phyloP scores from a whole-genome alignment of 1,140 invertebrate genomes.

The Apis florea region DNA sequence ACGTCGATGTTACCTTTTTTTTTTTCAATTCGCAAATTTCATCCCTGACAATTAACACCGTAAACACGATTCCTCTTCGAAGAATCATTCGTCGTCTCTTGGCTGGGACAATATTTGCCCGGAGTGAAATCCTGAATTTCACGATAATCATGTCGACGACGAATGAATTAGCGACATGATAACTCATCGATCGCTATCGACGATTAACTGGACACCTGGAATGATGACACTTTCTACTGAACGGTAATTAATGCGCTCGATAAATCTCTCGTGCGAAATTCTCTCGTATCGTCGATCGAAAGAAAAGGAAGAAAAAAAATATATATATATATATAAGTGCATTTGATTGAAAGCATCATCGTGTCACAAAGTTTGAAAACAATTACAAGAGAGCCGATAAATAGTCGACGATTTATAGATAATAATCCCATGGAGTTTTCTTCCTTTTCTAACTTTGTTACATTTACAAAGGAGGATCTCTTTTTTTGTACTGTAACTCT shows the following conservation, averaged over 20 bases:
- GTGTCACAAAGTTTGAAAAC: neutral
- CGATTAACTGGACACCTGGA: neutral
- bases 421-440: neutral
- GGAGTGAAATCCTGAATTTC: neutral
- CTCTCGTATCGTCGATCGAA: neutral
- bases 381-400: neutral
- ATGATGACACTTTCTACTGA: neutral
- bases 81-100: neutral
- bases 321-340: neutral
- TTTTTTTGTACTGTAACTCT: neutral
- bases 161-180: neutral
- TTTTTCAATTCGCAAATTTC: neutral
- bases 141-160: neutral
- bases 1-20: neutral
- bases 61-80: neutral
- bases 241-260: neutral
- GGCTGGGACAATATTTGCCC: neutral
- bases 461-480: neutral
- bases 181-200: conserved; percentile 11
- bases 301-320: neutral
- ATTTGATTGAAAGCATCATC: neutral
- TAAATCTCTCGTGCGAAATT: neutral
- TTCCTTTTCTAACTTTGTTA: neutral
- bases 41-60: neutral
- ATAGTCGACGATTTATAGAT: neutral